Base-by-base conservation (phyloP, 2,888 invertebrate genomes). In the Taphrorychus bicolor region DNA sequence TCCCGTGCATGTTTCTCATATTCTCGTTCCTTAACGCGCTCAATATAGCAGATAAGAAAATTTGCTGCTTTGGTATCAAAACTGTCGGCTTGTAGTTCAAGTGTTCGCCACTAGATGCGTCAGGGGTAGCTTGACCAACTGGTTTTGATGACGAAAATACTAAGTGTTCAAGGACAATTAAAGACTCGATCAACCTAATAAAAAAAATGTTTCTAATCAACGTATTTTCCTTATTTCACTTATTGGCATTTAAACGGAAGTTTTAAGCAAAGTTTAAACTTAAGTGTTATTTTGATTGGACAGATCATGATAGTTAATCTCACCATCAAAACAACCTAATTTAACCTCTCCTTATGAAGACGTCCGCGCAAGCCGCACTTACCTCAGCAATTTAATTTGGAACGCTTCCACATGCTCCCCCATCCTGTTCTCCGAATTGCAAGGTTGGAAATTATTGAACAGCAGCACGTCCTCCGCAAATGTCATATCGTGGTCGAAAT, bases 1-100 rank as follows among this genome's bases (percentile, higher is more conserved):
- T 91, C 71, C 90, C 89, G 80, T 95, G 95, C 71, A 93, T 81
- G 76, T 90, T 89, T 52, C 89, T 85, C 82, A 90, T 85, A 68
- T 89, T 88, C 65, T 88, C 87, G 80, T 90, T 80, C 76, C 91
- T 89, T 61, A 94, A 82, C 3, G 94, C 93, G 75, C 89, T 90
- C 73, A 93, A 83, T 56, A 94, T 87, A 22, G 93, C 91, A 17
- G 91, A 88, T 23, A 94, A 82, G 79, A 95, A 94, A 87, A 94
- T 91, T 22, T 91, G 89, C 79, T 95, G 93, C 77, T 93, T 91
- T 40, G 89, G 89, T 67, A 92, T 89, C 41, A 88, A 82, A 65
- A 88, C 85, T 42, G 89, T 88, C 17, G 87, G 85, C 54, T 87
- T 79, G 75, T 89, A 90, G 72, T 88, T 88, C 2, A 88, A 82